Percentiles rank a stretch among this genome's conserved stretches.
phyloP scores from a whole-genome alignment of 2,113 vertebrate genomes.

The Malurus elegans region DNA sequence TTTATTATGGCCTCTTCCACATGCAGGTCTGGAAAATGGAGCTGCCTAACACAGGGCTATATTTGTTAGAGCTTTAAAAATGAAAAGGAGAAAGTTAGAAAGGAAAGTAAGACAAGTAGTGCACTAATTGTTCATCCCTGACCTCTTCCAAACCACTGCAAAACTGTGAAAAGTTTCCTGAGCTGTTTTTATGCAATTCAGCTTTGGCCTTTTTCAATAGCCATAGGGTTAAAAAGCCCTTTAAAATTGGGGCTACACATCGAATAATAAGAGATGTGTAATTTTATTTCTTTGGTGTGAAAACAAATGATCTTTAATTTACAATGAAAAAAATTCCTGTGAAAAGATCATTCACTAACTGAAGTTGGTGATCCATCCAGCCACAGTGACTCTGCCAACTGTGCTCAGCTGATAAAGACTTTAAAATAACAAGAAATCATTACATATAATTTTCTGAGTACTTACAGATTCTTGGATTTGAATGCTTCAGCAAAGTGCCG shows the following conservation, averaged over 20 bases:
- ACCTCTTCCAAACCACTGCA: background rate
- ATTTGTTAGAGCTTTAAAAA: background rate
- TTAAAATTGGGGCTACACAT: background rate
- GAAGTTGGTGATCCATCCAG: background rate
- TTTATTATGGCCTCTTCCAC: background rate
- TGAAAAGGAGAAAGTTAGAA: background rate
- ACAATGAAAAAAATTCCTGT: background rate
- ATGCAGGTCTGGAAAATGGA: background rate
- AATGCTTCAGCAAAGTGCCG: constrained; percentile 88
- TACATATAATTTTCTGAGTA: constrained; percentile 59
- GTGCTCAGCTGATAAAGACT: constrained; percentile 68
- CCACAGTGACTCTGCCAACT: background rate
- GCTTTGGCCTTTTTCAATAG: background rate
- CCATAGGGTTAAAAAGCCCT: background rate
- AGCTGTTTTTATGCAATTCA: background rate
- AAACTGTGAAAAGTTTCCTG: background rate
- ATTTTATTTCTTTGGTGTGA: background rate
- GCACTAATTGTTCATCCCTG: background rate
- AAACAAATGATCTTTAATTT: background rate
- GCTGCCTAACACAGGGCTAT: background rate
- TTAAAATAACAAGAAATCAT: constrained; percentile 51
- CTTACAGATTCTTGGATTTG: constrained; percentile 94
- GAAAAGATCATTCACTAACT: background rate
- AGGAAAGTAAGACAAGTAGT: background rate
- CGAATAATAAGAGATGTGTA: background rate